phyloP scores from a whole-genome alignment of 2,797 vertebrate genomes.

The Protonibea diacanthus region DNA sequence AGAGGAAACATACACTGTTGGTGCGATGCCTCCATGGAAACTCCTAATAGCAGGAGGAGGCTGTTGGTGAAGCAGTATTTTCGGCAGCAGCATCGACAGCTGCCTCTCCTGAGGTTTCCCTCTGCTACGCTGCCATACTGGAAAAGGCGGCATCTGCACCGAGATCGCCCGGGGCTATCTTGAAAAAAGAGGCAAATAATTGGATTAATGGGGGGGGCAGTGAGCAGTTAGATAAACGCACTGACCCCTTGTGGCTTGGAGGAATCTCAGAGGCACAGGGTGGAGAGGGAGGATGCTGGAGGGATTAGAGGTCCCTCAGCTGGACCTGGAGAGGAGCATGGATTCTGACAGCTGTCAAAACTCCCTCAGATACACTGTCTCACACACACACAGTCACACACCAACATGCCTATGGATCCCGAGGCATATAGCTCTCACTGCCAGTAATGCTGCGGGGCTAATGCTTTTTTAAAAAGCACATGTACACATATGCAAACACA shows the following conservation, averaged over 20 bases:
- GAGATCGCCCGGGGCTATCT: slow-evolving; percentile 49
- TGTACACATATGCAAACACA: slow-evolving; percentile 16
- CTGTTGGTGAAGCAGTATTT: slow-evolving; percentile 23
- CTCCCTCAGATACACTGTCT: slow-evolving; percentile 46
- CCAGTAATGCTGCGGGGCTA: slow-evolving; percentile 23
- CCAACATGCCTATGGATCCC: slow-evolving; percentile 31
- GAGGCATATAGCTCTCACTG: slow-evolving; percentile 10
- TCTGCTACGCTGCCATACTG: slow-evolving; percentile 31
- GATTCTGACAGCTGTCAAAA: slow-evolving; percentile 80
- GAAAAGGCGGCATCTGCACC: slow-evolving; percentile 5
- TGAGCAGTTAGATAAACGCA: slow-evolving; percentile 55
- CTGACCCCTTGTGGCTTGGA: slow-evolving; percentile 76
- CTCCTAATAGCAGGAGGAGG: slow-evolving; percentile 33
- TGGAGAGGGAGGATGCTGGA: background rate
- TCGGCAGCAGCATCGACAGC: slow-evolving; percentile 46
- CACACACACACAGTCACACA: slow-evolving; percentile 31
- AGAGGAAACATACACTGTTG: too few species aligned
- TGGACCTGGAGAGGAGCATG: slow-evolving; percentile 54
- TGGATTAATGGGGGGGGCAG: slow-evolving; percentile 74
- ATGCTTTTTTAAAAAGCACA: slow-evolving; percentile 45
- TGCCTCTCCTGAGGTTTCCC: slow-evolving; percentile 55
- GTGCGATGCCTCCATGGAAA: slow-evolving; percentile 17
- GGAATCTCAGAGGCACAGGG: slow-evolving; percentile 47
- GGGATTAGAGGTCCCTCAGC: slow-evolving; percentile 26
- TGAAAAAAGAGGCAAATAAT: slow-evolving; percentile 74